These are phyloP conservation scores for Epirrhoe alternata DNA, from an alignment of 2,888 invertebrate species.

Conservation along the genomic window DNA sequence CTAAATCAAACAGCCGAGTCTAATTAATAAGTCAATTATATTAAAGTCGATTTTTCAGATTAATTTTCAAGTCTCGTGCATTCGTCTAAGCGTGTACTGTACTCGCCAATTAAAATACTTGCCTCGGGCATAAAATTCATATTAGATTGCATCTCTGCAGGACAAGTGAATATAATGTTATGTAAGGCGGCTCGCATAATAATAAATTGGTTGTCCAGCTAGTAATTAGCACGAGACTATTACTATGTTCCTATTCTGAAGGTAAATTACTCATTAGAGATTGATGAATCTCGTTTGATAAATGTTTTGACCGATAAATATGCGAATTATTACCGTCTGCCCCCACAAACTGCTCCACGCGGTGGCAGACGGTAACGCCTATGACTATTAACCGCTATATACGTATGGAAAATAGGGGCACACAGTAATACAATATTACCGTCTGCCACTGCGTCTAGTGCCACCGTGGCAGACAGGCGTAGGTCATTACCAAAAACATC, in stretches of 20 bases:
- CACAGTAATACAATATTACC: too few species aligned
- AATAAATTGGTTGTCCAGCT: conserved; percentile 24
- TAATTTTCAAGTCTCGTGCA: background rate
- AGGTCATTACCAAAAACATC: too few species aligned
- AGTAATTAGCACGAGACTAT: conserved; percentile 23
- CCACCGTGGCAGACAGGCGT: too few species aligned
- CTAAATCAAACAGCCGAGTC: too few species aligned
- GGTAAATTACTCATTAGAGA: background rate
- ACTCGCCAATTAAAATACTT: conserved; percentile 36
- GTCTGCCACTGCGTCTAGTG: too few species aligned
- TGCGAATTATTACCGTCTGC: too few species aligned
- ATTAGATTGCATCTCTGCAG: conserved; percentile 41
- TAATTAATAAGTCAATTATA: too few species aligned
- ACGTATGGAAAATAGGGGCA: too few species aligned
- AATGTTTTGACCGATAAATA: background rate
- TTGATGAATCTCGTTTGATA: background rate
- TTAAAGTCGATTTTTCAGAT: too few species aligned
- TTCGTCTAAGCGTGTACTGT: conserved; percentile 22
- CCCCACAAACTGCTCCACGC: too few species aligned
- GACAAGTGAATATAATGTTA: conserved; percentile 39
- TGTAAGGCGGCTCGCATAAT: conserved; percentile 28
- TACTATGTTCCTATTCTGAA: background rate
- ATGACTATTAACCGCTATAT: too few species aligned
- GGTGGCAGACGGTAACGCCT: too few species aligned
- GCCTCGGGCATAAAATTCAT: conserved; percentile 39